phyloP scores from a whole-genome alignment of 1,140 invertebrate species.

The Leguminivora glycinivorella region DNA sequence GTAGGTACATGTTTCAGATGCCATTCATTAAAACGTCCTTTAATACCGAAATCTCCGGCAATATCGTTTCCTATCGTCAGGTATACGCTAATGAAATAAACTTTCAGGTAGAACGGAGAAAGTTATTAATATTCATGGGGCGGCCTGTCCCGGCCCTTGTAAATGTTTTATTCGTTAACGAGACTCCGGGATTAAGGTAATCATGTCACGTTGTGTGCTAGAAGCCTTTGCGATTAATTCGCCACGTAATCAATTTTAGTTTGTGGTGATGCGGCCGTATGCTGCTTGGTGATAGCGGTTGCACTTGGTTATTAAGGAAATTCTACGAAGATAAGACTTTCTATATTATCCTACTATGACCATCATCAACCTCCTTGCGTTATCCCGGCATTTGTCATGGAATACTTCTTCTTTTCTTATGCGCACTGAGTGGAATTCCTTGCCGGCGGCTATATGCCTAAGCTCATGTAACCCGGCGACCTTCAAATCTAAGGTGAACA shows the following conservation, averaged over 20 bases:
- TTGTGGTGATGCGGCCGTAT: not conserved
- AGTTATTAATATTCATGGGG: constrained; percentile 72
- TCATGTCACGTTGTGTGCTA: constrained; percentile 71
- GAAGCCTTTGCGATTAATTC: constrained; percentile 64
- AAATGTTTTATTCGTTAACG: constrained; percentile 78
- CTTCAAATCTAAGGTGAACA: no score
- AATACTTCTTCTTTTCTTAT: no score
- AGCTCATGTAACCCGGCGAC: no score
- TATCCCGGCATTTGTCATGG: no score
- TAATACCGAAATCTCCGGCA: constrained; percentile 15
- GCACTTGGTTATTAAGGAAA: not conserved
- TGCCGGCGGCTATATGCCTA: no score
- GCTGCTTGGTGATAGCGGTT: not conserved
- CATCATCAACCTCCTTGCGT: no score
- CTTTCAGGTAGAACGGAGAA: constrained; percentile 64
- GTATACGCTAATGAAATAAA: constrained; percentile 68
- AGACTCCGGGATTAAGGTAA: constrained; percentile 70
- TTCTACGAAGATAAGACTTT: no score
- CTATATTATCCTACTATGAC: no score
- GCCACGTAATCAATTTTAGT: constrained; percentile 58
- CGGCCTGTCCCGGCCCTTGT: constrained; percentile 56
- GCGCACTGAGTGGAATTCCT: no score
- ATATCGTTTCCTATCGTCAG: constrained; percentile 35
- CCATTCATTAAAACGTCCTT: not conserved
- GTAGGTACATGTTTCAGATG: constrained; percentile 1